These are phyloP conservation scores for Junonia oenone DNA, from an alignment of 2,888 invertebrate species.

Conservation along the genomic window DNA sequence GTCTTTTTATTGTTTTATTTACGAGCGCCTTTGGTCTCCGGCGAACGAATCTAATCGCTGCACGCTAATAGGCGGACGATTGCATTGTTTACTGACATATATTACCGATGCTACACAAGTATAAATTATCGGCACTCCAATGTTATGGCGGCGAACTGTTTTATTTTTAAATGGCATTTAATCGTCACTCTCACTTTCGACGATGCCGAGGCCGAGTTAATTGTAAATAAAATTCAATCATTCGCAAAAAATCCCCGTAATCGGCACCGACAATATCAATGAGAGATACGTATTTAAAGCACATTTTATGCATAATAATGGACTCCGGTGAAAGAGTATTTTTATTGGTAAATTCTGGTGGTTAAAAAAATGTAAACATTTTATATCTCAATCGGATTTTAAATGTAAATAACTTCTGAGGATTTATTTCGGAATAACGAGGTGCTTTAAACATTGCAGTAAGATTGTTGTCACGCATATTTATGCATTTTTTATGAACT, in stretches of 20 bases:
- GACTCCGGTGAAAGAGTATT: constrained; percentile 35
- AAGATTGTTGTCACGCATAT: background rate
- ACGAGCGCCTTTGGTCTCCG: constrained; percentile 2
- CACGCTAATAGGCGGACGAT: constrained; percentile 19
- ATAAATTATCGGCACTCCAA: constrained; percentile 50
- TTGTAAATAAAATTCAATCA: constrained; percentile 80
- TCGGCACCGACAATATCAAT: constrained; percentile 68
- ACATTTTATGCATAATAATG: constrained; percentile 44
- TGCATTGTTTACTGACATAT: constrained; percentile 26
- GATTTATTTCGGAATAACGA: constrained; percentile 3
- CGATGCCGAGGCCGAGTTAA: constrained; percentile 66
- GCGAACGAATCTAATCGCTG: constrained; percentile 24
- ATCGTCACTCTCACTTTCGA: constrained; percentile 74
- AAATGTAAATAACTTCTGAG: constrained; percentile 12
- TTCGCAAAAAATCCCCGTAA: constrained; percentile 74
- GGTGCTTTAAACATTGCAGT: background rate
- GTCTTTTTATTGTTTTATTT: background rate
- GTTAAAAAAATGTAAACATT: constrained; percentile 32
- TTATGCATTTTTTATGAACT: background rate
- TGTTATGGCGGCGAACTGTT: constrained; percentile 66
- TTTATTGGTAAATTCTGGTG: constrained; percentile 33
- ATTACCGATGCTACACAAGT: constrained; percentile 34
- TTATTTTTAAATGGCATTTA: constrained; percentile 78
- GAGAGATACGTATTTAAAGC: constrained; percentile 53
- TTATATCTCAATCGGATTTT: constrained; percentile 25